Evolutionary conservation across 2,888 invertebrate species (phyloP), one percentile per base, ranked within the genome.

Genomic region (Synanthedon andrenaeformis): DNA sequence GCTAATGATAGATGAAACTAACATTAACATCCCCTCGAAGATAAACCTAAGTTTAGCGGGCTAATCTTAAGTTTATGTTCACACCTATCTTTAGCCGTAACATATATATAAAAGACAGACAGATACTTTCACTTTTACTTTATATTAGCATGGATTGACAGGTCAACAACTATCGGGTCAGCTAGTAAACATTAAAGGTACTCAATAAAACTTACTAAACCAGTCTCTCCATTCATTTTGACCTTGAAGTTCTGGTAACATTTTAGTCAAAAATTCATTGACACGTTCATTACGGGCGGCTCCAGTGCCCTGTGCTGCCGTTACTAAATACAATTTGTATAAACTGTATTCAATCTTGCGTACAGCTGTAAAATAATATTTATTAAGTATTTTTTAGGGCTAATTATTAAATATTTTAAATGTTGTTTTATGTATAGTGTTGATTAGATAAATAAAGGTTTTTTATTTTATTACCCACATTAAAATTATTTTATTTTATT

Each of bases 141-240:
- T 5, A 23, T 23, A 23, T 23, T 23, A 23, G 23, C 5, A 23
- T 23, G 5, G 23, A 45, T 45, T 45, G 45, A 45, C 11, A 45
- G 35, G 35, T 5, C 23, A 4, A 23, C 4, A 1, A 35, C 35
- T 35, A 10, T 10, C 10, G 0, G 35, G 35, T 10, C 10, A 35
- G 35, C 35, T 28, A 28, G 28, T 8, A 28, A 6, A 28, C 28
- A 28, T 8, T 13, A 45, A 45, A n/a, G n/a, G 8, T 45, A 45
- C 6, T n/a, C 3, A 45, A 14, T 45, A 3, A 13, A 55, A 89
- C 92, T 89, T 91, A 98, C 98, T 94, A 83, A 97, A 98, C 98
- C 98, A 98, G 65, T 98, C 98, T 72, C 94, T 96, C 96, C 98
- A 98, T 74, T 98, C 98, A 56, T 90, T 89, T 73, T 96, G 96